These are phyloP conservation scores for Microctenopoma steveboyesi DNA, from an alignment of 2,797 vertebrate genomes.

Conservation along the genomic window DNA sequence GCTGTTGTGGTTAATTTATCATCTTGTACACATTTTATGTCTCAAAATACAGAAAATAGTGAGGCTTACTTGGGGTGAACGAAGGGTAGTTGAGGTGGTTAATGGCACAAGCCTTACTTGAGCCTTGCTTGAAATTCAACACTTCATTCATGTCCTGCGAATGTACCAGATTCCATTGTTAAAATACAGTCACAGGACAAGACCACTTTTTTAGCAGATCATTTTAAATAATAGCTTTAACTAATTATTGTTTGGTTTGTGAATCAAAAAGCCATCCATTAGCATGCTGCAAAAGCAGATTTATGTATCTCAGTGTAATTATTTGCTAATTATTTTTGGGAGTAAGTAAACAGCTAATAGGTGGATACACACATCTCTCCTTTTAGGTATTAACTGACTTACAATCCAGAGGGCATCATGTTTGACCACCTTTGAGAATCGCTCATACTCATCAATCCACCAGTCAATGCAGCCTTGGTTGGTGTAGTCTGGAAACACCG, in stretches of 20 bases:
- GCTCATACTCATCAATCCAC: slow-evolving; percentile 90
- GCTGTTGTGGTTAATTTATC: too few relatives aligned
- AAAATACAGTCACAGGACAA: neutral
- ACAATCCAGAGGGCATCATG: slow-evolving; percentile 98
- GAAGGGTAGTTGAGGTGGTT: slow-evolving; percentile 93
- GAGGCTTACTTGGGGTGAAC: slow-evolving; percentile 89
- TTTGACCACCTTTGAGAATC: slow-evolving; percentile 79
- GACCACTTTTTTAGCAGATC: too few relatives aligned
- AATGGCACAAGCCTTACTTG: slow-evolving; percentile 80
- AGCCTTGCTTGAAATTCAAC: slow-evolving; percentile 89
- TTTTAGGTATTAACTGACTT: slow-evolving; percentile 74
- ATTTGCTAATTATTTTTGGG: neutral
- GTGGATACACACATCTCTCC: slow-evolving; percentile 1
- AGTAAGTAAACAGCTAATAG: slow-evolving; percentile 17
- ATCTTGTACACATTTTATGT: too few relatives aligned
- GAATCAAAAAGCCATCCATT: neutral
- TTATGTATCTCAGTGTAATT: neutral
- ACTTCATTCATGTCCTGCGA: slow-evolving; percentile 98
- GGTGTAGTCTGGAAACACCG: slow-evolving; percentile 95
- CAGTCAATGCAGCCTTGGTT: slow-evolving; percentile 84
- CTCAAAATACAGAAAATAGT: too few relatives aligned
- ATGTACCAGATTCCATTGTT: neutral
- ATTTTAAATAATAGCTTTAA: too few relatives aligned
- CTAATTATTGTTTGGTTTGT: neutral
- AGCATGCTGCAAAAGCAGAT: too few relatives aligned